Evolutionary conservation across 2,113 vertebrate genomes (phyloP).

Genomic region (Elanoides forficatus): DNA sequence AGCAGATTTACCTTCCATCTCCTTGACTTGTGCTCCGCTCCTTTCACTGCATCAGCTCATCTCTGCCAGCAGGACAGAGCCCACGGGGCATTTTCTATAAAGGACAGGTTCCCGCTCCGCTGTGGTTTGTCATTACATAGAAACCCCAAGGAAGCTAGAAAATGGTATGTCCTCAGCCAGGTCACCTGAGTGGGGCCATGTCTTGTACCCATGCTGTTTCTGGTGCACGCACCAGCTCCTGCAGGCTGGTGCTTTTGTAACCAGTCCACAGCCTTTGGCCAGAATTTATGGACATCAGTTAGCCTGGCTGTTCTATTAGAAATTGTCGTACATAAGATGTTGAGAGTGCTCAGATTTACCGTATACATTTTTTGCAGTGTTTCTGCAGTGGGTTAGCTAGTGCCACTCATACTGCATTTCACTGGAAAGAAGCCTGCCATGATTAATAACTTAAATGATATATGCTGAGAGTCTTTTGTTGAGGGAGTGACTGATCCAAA

Average conservation of each 20-base stretch:
- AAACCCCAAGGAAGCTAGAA: not conserved
- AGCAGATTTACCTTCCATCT: not conserved
- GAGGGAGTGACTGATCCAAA: not conserved
- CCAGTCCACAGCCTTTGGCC: not conserved
- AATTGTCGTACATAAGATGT: not conserved
- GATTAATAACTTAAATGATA: not conserved
- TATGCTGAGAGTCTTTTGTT: not conserved
- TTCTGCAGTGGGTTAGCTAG: not conserved
- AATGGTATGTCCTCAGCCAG: not conserved
- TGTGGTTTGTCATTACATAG: not conserved
- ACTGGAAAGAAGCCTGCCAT: not conserved
- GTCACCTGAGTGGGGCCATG: not conserved
- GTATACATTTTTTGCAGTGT: not conserved
- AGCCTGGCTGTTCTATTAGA: not conserved
- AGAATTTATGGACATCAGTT: not conserved
- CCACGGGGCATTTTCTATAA: not conserved
- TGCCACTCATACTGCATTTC: not conserved
- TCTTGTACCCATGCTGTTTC: accelerated
- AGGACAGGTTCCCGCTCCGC: not conserved
- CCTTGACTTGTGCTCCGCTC: not conserved
- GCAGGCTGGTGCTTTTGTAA: not conserved
- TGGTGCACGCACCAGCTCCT: not conserved
- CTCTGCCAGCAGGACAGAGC: not conserved
- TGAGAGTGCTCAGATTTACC: not conserved
- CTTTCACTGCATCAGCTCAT: not conserved